Evolutionary conservation across 2,888 invertebrate genomes (phyloP), one percentile per base, ranked within the genome.

Genomic region (Drosophila anomalata): DNA sequence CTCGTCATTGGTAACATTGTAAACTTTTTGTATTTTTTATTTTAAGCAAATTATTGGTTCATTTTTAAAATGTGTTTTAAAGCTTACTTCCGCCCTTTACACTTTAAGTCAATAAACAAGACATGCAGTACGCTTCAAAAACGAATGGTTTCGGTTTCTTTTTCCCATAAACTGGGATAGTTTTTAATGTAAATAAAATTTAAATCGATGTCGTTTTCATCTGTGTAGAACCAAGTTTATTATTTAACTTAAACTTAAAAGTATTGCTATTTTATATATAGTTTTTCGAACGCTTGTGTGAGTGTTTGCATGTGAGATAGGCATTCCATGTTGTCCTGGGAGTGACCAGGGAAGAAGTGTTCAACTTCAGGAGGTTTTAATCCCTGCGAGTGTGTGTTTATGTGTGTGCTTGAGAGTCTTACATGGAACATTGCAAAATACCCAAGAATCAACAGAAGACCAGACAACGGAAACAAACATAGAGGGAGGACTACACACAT

Each of bases 201-300:
- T 33, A 31, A 7, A 6, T 39, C 31, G 7, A 22, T 17, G 29
- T 4, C 11, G 42, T 50, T 52, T 70, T 70, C 47, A 66, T 66
- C 54, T 60, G 42, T 44, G 52, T 72, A 72, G 70, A 62, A 70
- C 70, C 63, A 70, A 70, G 63, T 72, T 70, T 72, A 70, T 87
- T 82, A 56, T 69, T 78, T 78, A 82, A 73, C 82, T 87, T 82
- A 87, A 73, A 68, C 65, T 65, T 78, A 81, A 78, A 87, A 59
- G 74, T 83, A 83, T 83, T 87, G 82, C 88, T 85, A 83, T 61
- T 78, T 85, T 78, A 87, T 75, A 78, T 75, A 66, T 82, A 81
- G 79, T 84, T 87, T 65, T 63, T 73, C 73, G 50, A 67, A 57
- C 62, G 39, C 63, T 52, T 57, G 50, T 57, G 57, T 59, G 54